Evolutionary conservation across 2,888 invertebrate genomes (phyloP), one percentile per base, ranked within the genome.

Genomic region (Spilarctia lutea): DNA sequence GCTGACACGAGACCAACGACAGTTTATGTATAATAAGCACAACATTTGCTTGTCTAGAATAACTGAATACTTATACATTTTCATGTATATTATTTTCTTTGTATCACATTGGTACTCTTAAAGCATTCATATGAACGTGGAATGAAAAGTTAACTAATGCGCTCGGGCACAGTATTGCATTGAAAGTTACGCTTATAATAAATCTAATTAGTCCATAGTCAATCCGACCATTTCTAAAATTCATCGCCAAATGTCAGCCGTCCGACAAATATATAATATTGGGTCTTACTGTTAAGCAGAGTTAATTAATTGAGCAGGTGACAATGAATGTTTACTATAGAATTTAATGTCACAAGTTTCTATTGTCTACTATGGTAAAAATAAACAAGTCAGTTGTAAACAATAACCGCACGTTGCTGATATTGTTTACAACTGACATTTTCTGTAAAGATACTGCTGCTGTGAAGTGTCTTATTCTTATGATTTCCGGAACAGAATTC

Each of bases 61-160:
- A 74, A 76, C 72, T 84, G 11, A 39, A 39, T 74, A 69, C 33
- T n/a, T n/a, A n/a, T n/a, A n/a, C n/a, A n/a, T n/a, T n/a, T n/a
- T n/a, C n/a, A n/a, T n/a, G n/a, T 69, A 74, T 72, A 4, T 7
- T 18, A 63, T 30, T 63, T 63, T 63, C 30, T 63, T 79, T 48
- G 33, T 65, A 72, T 68, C 68, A 72, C 69, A 65, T 75, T 76
- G 74, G 75, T 80, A 77, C 71, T 69, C 45, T 65, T 18, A 45
- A 71, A 71, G 73, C 75, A 77, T 75, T 70, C 42, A 48, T 75
- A 63, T 67, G 70, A 73, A 81, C 93, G 94, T 94, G 91, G 93
- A 95, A 94, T 96, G 94, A 94, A 95, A 90, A 95, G 95, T 94
- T 95, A 89, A 86, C 94, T 94, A 92, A 93, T 86, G 94, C 95